A percentile compares a stretch with the other conserved stretches of the same genome.
phyloP scores from a whole-genome alignment of 1,140 invertebrate species.

The Harlomillsia oculata region DNA sequence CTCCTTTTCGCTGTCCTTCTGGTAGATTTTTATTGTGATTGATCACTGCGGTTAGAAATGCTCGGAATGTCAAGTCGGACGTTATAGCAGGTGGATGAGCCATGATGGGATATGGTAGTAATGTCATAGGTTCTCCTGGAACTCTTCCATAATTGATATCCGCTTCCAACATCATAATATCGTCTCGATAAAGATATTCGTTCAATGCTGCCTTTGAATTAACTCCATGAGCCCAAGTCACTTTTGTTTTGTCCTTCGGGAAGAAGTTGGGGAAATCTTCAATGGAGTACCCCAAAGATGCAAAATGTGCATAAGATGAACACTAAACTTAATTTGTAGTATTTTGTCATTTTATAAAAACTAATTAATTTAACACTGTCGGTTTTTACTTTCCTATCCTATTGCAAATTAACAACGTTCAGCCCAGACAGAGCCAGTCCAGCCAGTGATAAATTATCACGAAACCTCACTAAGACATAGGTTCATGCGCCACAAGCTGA shows the following conservation, averaged over 20 bases:
- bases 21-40: constrained; percentile 37
- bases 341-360: too few relatives aligned
- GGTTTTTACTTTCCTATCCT: too few relatives aligned
- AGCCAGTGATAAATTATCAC: too few relatives aligned
- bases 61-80: constrained; percentile 64
- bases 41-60: constrained; percentile 56
- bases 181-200: constrained; percentile 43
- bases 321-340: too few relatives aligned
- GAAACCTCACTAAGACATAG: too few relatives aligned
- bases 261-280: background rate
- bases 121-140: constrained; percentile 34
- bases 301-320: too few relatives aligned
- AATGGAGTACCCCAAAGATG: too few relatives aligned
- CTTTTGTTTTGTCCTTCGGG: constrained; percentile 53
- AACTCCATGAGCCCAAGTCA: constrained; percentile 73
- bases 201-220: constrained; percentile 56
- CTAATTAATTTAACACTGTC: too few relatives aligned
- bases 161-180: constrained; percentile 74
- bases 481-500: too few relatives aligned
- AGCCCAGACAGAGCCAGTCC: too few relatives aligned
- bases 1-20: constrained; percentile 50
- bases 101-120: constrained; percentile 61
- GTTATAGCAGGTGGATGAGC: constrained; percentile 62
- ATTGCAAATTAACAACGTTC: too few relatives aligned
- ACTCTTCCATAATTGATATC: constrained; percentile 65